Evolutionary conservation across 2,888 invertebrate species (phyloP), one percentile per base, ranked within the genome.

Genomic region (Diarsia mendica): DNA sequence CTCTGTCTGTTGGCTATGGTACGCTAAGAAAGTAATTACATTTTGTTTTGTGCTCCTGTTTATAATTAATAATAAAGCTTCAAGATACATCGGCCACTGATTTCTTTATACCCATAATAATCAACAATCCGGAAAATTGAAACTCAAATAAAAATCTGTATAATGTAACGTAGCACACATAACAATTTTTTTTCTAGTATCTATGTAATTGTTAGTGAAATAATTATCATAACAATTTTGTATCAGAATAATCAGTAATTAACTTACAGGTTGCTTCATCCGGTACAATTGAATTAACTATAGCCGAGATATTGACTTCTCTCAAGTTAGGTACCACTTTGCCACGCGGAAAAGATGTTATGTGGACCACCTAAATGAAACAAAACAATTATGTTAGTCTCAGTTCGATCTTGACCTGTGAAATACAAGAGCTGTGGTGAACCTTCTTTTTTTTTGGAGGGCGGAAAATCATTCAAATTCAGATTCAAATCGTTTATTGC

Each of bases 291-390:
- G 72, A 78, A 3, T 82, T 46, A 18, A 68, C 85, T n/a, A 90
- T 72, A 10, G 69, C 69, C 0, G 89, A 88, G 0, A 92, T 81
- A 55, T 90, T 84, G 5, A 94, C 79, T 87, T 94, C 94, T 55
- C 79, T 93, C n/a, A 94, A 80, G 23, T 91, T 92, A 3, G 87
- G 67, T 0, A 78, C 80, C 8, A 83, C 73, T 23, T 90, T 88
- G 0, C 87, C 79, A 13, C 82, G 86, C 18, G 94, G 93, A 63
- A 84, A 91, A 5, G 91, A 85, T 11, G 94, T 94, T 0, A 93
- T 70, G 66, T 93, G 92, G 0, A 94, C 93, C 0, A 94, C 93
- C 94, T 94, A 28, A n/a, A 79, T 48, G 3, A 58, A 58, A 58
- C 13, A 39, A 33, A 72, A 18, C 0, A n/a, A n/a, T 4, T 9